phyloP scores from a whole-genome alignment of 2,113 vertebrate genomes.

The Thamnaconus septentrionalis region DNA sequence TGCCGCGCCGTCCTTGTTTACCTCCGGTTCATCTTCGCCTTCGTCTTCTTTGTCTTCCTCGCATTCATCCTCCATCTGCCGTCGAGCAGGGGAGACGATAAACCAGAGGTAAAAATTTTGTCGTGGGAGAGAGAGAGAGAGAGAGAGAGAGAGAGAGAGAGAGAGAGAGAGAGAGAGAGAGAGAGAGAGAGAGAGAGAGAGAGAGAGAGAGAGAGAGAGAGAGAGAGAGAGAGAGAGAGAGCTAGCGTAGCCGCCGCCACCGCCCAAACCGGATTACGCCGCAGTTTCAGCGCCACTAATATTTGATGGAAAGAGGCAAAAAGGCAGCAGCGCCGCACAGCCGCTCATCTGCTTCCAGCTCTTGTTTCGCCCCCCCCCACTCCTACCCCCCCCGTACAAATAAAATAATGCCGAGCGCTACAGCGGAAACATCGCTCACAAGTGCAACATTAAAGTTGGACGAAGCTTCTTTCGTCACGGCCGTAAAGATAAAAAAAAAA shows the following conservation, averaged over 20 bases:
- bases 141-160: no score
- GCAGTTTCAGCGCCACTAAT: conserved; percentile 52
- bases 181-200: conserved; percentile 9
- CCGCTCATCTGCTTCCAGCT: no score
- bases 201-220: background rate
- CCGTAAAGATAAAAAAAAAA: no score
- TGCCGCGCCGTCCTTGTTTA: conserved; percentile 39
- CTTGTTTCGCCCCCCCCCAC: no score
- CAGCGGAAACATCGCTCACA: no score
- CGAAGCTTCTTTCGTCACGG: no score
- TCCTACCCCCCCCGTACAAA: no score
- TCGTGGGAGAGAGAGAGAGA: conserved; percentile 33
- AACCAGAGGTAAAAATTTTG: conserved; percentile 52
- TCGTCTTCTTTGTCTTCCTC: conserved; percentile 53
- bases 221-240: no score
- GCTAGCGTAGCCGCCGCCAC: conserved; percentile 6
- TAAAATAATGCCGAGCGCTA: no score
- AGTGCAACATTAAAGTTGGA: no score
- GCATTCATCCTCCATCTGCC: conserved; percentile 70
- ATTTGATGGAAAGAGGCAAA: conserved; percentile 51
- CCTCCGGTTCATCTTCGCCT: conserved; percentile 15
- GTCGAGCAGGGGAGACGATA: conserved; percentile 48
- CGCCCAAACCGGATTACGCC: conserved; percentile 47
- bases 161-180: no score
- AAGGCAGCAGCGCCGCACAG: conserved; percentile 6